Conservation (phyloP, 2,888 invertebrate genomes). For the Cephonodes hylas region DNA sequence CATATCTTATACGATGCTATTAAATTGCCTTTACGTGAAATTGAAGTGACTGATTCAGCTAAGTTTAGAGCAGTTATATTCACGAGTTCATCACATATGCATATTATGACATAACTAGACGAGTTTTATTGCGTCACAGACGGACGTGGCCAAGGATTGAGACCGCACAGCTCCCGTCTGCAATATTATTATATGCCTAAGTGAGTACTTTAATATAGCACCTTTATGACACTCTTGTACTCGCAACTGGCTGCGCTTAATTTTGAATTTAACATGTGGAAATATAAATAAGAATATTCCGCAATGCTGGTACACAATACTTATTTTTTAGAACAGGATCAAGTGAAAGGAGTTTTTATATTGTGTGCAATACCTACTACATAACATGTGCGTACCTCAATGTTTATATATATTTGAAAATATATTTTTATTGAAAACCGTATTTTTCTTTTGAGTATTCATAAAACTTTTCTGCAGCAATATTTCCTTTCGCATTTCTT, state of each 20-base stretch:
- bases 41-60: slow-evolving; percentile 46
- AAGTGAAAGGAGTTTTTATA: not conserved
- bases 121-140: slow-evolving; percentile 69
- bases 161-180: slow-evolving; percentile 39
- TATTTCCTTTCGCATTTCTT: slow-evolving; percentile 1
- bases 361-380: no score
- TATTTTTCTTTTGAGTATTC: not conserved
- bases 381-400: not conserved
- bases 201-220: slow-evolving; percentile 58
- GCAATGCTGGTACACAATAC: slow-evolving; percentile 8
- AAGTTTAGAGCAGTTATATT: slow-evolving; percentile 56
- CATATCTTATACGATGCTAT: slow-evolving; percentile 25
- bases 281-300: slow-evolving; percentile 10
- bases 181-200: slow-evolving; percentile 56
- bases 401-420: not conserved
- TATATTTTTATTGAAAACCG: not conserved
- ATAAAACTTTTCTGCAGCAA: not conserved
- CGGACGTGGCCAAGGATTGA: slow-evolving; percentile 67
- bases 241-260: slow-evolving; percentile 43
- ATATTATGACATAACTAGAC: slow-evolving; percentile 70
- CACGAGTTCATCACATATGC: slow-evolving; percentile 67
- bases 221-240: slow-evolving; percentile 58
- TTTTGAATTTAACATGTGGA: slow-evolving; percentile 30
- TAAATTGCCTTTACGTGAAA: slow-evolving; percentile 33
- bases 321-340: not conserved